phyloP scores from a whole-genome alignment of 2,888 invertebrate species.

The Xanthia togata region DNA sequence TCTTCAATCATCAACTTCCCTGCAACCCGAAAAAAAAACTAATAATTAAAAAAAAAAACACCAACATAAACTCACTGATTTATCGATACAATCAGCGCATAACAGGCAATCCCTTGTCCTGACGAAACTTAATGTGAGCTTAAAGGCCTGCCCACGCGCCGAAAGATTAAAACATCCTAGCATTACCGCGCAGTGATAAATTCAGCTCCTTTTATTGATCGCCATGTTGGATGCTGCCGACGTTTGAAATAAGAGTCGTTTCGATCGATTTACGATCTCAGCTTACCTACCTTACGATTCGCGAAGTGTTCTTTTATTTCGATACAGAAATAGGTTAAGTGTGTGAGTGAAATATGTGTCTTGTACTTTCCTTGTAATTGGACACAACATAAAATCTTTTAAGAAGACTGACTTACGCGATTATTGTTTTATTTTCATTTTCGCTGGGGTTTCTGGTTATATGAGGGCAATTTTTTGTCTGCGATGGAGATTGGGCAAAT shows the following conservation, averaged over 20 bases:
- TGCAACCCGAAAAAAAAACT: not conserved
- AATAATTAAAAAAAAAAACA: not conserved
- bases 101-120: slow-evolving; percentile 57
- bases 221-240: slow-evolving; percentile 69
- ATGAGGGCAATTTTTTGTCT: not conserved
- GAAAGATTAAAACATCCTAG: slow-evolving; percentile 74
- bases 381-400: slow-evolving; percentile 39
- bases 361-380: slow-evolving; percentile 40
- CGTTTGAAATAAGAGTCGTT: slow-evolving; percentile 70
- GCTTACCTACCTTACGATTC: slow-evolving; percentile 57
- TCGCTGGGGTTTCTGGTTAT: not conserved
- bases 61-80: slow-evolving; percentile 33
- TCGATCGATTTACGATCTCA: slow-evolving; percentile 65
- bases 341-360: slow-evolving; percentile 41
- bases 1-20: not conserved
- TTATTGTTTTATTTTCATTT: not conserved
- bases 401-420: slow-evolving; percentile 12
- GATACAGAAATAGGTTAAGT: slow-evolving; percentile 58
- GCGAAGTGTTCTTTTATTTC: slow-evolving; percentile 51
- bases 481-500: not conserved
- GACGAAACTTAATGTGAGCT: slow-evolving; percentile 65
- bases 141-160: slow-evolving; percentile 67
- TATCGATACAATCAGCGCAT: slow-evolving; percentile 49
- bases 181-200: slow-evolving; percentile 70
- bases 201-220: slow-evolving; percentile 70